Base-by-base conservation (phyloP, 2,888 invertebrate species). In the Parnassius glacialis region DNA sequence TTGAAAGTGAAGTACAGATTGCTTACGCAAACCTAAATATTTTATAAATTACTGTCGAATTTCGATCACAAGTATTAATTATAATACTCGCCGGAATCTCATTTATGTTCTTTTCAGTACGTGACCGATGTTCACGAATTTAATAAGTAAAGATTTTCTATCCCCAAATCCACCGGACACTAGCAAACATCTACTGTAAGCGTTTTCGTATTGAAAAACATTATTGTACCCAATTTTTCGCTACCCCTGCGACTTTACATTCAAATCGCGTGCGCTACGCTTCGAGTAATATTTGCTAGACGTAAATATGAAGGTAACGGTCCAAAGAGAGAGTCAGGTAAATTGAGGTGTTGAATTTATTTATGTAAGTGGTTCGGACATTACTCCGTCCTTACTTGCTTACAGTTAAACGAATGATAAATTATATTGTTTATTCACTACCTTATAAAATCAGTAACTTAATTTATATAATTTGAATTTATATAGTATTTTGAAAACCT, bases 251-350 rank as follows among this genome's bases (percentile, higher is more conserved):
- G 44, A 64, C 65, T 67, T 54, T 13, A 61, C 56, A 62, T 64
- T 61, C 62, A 64, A 63, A 65, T 64, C 61, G 54, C 51, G 57
- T 34, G 56, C 59, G 41, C 20, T 10, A n/a, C 58, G 50, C 56
- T 45, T 5, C 56, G 52, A 42, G 51, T 51, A 54, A 48, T 61
- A 59, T 62, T 66, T 61, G 63, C 62, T 51, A n/a, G 11, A 25
- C 25, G 25, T 51, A 60, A 55, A 55, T 44, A 43, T 55, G 44
- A 44, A 44, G 47, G 20, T 12, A n/a, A 48, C 41, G 25, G n/a
- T n/a, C 13, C 13, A n/a, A 42, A 13, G 2, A n/a, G 42, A 20
- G 25, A 25, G 25, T 9, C 20, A 55, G 12, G 9, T 55, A 25
- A 11, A 12, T 10, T 3, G 44, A 55, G 25, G 55, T 55, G 55